Evolutionary conservation across 1,140 invertebrate species (phyloP), one percentile per base, ranked within the genome.

Genomic region (Macrobrachium nipponense): DNA sequence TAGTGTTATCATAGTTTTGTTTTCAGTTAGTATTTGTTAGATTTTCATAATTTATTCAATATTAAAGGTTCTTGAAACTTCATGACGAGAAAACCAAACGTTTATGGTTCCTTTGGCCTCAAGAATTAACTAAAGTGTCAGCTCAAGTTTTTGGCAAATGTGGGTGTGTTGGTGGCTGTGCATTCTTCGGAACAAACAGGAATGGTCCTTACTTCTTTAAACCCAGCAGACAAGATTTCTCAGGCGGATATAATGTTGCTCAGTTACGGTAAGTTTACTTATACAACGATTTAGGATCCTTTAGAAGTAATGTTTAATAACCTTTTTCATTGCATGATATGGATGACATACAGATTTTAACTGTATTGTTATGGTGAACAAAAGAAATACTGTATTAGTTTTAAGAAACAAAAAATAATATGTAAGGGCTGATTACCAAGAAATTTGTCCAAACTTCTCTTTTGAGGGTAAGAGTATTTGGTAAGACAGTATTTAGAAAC

Each of bases 51-150:
- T 10, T 10, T 51, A 11, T 20, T 36, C 20, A 10, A 64, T 36
- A 20, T 15, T 12, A 75, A 86, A 94, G 93, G 86, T 98, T 97
- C 92, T 91, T 99, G 18, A 95, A 95, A 90, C 93, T 94, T 15
- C 98, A 99, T 90, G 98, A 99, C 91, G 94, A 95, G 60, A 94
- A 94, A 87, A 95, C 95, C 0, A 97, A 97, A 91, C 93, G 97
- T 86, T 92, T 99, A 12, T 98, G 97, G 96, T 99, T 99, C 90
- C 91, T 99, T 1, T 99, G 98, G 98, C 94, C 95, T 0, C 93
- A 91, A 27, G 66, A 95, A 89, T 73, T 61, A 17, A 92, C 91
- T 10, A 77, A 92, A 89, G 86, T 91, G 89, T 80, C 92, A 92
- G 93, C 87, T 91, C 23, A 89, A 59, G 89, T 91, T n/a, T 89